Conservation (phyloP, 1,140 invertebrate species). For the Saccostrea glomerata region DNA sequence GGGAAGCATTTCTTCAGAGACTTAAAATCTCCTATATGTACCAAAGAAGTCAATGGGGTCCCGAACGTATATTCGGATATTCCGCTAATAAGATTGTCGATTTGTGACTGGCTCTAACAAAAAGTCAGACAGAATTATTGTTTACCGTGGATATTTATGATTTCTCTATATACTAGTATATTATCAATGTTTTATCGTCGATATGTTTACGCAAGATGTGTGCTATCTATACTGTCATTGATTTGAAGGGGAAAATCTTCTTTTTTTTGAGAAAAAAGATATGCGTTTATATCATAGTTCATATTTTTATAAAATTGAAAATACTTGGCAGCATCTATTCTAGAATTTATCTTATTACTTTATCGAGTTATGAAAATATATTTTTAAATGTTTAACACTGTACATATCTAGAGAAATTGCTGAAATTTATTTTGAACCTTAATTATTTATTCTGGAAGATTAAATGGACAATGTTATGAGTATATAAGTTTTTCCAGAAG, state of each 20-base stretch:
- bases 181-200: background rate
- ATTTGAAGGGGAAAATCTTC: background rate
- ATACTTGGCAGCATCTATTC: too few relatives aligned
- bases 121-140: background rate
- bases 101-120: background rate
- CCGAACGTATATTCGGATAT: background rate
- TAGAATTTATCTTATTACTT: too few relatives aligned
- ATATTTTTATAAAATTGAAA: too few relatives aligned
- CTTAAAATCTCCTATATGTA: background rate
- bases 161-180: constrained; percentile 10
- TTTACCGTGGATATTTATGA: background rate
- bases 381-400: background rate
- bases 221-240: background rate
- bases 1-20: background rate
- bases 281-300: background rate
- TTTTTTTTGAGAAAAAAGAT: background rate
- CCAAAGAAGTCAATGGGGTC: background rate
- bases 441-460: background rate
- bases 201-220: background rate
- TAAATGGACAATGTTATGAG: background rate
- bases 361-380: too few relatives aligned
- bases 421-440: background rate
- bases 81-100: background rate
- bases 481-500: background rate
- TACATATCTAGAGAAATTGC: background rate